Percentiles rank a stretch among this genome's conserved stretches.
Conservation (phyloP, 2,888 invertebrate genomes). For the Cistogaster globosa region DNA sequence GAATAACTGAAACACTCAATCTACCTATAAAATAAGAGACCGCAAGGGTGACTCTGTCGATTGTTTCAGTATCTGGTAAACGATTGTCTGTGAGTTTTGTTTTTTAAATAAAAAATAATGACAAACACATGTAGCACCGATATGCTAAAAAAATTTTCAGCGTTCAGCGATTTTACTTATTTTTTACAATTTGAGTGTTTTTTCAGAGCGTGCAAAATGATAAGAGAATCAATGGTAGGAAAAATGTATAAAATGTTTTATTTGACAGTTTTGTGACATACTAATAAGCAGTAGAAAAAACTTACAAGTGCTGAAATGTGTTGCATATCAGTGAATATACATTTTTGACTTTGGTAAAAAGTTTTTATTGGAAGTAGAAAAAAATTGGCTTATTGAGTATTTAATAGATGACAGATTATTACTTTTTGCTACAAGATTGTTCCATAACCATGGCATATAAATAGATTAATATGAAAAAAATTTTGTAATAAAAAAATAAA, state of each 20-base stretch:
- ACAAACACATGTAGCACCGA: conserved; percentile 2
- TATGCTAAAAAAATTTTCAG: too few species aligned
- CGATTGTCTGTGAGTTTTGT: neutral
- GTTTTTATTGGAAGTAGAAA: neutral
- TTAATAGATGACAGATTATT: neutral
- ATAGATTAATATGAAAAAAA: too few species aligned
- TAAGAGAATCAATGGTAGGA: conserved; percentile 47
- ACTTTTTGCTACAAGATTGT: neutral
- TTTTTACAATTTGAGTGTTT: too few species aligned
- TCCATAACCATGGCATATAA: too few species aligned
- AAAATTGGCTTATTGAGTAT: neutral
- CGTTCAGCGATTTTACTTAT: too few species aligned
- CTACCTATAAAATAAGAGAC: too few species aligned
- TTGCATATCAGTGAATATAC: neutral
- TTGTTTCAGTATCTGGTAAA: neutral
- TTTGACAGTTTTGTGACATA: conserved; percentile 56
- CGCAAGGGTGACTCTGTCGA: neutral
- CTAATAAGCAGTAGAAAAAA: conserved; percentile 9
- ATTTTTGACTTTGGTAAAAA: neutral
- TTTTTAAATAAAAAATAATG: neutral
- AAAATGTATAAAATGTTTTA: conserved; percentile 46
- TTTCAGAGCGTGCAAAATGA: conserved; percentile 18
- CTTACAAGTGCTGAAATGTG: conserved; percentile 21
- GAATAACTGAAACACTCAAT: too few species aligned
- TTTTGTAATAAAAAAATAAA: too few species aligned